Percentiles rank a stretch among this genome's conserved stretches.
Evolutionary conservation across 92 coral and sea anemone genomes (phyloP).

Genomic region (Porites evermanni): DNA sequence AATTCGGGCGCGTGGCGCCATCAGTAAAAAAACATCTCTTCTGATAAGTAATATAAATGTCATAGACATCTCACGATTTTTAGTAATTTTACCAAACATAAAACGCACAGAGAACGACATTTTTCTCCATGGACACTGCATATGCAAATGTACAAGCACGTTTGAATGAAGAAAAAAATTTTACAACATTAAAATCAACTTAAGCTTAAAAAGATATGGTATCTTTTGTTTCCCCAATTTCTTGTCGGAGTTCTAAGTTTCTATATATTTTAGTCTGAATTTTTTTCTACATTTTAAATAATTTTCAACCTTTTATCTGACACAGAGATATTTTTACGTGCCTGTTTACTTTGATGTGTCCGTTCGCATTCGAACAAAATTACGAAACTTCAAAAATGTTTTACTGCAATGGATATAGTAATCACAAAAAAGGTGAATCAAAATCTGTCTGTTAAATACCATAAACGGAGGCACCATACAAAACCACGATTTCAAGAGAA

Average conservation of each 20-base stretch:
- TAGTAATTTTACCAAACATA: constrained; percentile 6
- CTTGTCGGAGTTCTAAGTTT: background rate
- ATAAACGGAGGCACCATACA: background rate
- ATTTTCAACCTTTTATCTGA: background rate
- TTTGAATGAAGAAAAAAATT: constrained; percentile 1
- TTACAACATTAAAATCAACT: background rate
- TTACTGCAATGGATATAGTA: background rate
- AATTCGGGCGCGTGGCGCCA: constrained; percentile 47
- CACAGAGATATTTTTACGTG: background rate
- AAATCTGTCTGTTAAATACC: background rate
- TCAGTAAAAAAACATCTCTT: background rate
- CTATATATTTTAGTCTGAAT: background rate
- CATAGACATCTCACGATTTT: background rate
- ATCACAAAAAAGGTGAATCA: background rate
- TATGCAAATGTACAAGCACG: background rate
- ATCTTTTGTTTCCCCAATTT: background rate
- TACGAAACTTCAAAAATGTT: background rate
- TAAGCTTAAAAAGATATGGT: background rate
- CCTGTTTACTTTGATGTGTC: constrained; percentile 1
- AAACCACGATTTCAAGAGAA: too few species aligned
- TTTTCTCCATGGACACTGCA: background rate
- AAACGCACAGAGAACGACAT: background rate
- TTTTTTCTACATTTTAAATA: background rate
- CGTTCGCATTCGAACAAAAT: constrained; percentile 2
- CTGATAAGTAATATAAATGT: background rate